Base-by-base conservation (phyloP, 92 coral and sea anemone genomes). In the Isaurus tuberculatus region DNA sequence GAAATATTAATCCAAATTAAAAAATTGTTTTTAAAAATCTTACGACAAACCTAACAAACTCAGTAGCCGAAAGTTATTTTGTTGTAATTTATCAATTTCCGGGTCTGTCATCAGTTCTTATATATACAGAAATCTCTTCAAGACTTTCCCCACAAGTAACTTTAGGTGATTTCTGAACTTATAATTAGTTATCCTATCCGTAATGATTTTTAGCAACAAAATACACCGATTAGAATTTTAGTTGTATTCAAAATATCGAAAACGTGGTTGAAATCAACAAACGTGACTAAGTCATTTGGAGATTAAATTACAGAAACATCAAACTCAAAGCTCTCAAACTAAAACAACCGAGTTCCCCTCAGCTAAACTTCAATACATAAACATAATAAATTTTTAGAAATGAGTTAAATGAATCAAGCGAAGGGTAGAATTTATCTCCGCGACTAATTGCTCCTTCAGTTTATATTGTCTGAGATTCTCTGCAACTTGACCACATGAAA, bases 61-160 rank as follows among this genome's bases (percentile, higher is more conserved):
- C 37, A 65, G 70, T 11, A 26, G 20, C 23, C 2, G 43, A 66
- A 66, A 16, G 20, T 66, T 19, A 19, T 65, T 65, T 65, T 30
- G 71, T 65, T 20, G 71, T 30, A 19, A 30, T 30, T 2, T 1
- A 30, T 32, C 28, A 42, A 17, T 43, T 72, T 72, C 37, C 58
- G 26, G 16, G 4, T 27, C 60, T 72, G 78, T 72, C 78, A 72
- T 72, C 78, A 29, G 16, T 27, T 37, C 58, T 72, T 25, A 63
- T 1, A 4, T 25, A 63, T 1, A 4, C 1, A 15, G 34, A 43
- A n/a, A 42, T 40, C 42, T 70, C 11, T 26, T 63, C 26, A 23
- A 26, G 4, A 9, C 25, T 23, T 22, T 63, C 8, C 9, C 1
- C 31, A 25, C 31, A 26, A 60, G 11, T 6, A 15, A 20, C 9